Percentiles rank a stretch among this genome's conserved stretches.
phyloP scores from a whole-genome alignment of 2,797 vertebrate species.

The Myotis daubentonii region DNA sequence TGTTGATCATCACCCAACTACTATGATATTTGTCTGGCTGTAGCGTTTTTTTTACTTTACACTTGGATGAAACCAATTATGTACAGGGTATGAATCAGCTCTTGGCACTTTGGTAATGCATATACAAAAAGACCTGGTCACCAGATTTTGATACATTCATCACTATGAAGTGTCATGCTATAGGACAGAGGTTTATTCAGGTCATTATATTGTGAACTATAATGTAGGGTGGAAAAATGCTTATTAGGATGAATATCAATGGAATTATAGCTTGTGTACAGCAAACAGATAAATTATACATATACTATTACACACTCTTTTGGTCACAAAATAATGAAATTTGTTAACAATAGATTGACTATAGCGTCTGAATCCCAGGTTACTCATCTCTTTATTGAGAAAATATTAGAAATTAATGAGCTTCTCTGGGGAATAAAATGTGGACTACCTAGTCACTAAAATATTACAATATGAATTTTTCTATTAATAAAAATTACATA shows the following conservation, averaged over 20 bases:
- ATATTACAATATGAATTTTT: background rate
- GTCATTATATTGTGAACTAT: background rate
- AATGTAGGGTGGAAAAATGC: background rate
- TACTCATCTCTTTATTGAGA: background rate
- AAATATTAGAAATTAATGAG: background rate
- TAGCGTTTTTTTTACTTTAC: conserved; percentile 54
- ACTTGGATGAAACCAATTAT: conserved; percentile 62
- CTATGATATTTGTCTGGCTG: conserved; percentile 55
- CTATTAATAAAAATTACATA: background rate
- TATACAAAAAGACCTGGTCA: background rate
- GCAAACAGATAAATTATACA: background rate
- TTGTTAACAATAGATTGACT: background rate
- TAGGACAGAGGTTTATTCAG: background rate
- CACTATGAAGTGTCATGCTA: background rate
- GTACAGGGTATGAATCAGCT: conserved; percentile 44
- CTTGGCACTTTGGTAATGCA: background rate
- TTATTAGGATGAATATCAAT: background rate
- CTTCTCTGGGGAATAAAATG: background rate
- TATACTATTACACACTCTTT: background rate
- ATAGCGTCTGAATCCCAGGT: background rate
- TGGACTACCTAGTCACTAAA: background rate
- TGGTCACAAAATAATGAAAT: background rate
- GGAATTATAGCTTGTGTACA: background rate
- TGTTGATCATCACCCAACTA: conserved; percentile 55
- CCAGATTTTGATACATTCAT: conserved; percentile 23